Percentiles rank a stretch among this genome's conserved stretches.
Conservation (phyloP, 2,888 invertebrate species). For the Nomada flava region DNA sequence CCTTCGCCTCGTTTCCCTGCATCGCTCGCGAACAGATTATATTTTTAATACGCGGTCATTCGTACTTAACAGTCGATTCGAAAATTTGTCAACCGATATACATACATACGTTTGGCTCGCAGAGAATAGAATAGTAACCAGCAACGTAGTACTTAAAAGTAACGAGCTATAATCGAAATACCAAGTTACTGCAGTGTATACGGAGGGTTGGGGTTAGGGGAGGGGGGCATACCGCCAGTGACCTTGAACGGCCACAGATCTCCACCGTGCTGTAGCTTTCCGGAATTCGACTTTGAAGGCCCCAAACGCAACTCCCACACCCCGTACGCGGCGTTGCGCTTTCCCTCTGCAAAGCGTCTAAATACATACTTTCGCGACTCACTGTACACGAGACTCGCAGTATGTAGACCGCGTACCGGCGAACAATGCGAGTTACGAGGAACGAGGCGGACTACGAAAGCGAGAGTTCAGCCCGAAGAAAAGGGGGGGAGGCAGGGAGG, state of each 20-base stretch:
- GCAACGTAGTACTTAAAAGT: too few relatives aligned
- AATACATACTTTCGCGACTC: conserved; percentile 53
- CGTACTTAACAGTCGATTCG: too few relatives aligned
- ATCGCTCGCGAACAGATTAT: too few relatives aligned
- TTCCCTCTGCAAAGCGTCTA: conserved; percentile 2
- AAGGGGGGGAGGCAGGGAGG: conserved; percentile 37
- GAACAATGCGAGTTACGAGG: conserved; percentile 63
- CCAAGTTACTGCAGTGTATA: too few relatives aligned
- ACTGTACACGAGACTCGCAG: conserved; percentile 45
- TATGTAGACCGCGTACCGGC: conserved; percentile 44
- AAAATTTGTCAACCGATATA: too few relatives aligned
- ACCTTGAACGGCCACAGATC: not conserved
- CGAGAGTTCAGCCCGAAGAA: conserved; percentile 42
- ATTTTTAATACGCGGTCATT: too few relatives aligned
- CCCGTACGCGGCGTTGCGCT: not conserved
- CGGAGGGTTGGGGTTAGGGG: too few relatives aligned
- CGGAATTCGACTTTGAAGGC: not conserved
- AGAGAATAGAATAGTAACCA: too few relatives aligned
- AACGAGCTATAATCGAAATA: too few relatives aligned
- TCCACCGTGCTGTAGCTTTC: not conserved
- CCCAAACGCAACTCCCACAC: not conserved
- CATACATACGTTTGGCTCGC: too few relatives aligned
- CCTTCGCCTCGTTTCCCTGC: too few relatives aligned
- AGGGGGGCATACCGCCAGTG: not conserved
- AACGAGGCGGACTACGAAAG: conserved; percentile 56